These are phyloP conservation scores for Bombus fervidus DNA, from an alignment of 1,140 invertebrate species.

Conservation along the genomic window DNA sequence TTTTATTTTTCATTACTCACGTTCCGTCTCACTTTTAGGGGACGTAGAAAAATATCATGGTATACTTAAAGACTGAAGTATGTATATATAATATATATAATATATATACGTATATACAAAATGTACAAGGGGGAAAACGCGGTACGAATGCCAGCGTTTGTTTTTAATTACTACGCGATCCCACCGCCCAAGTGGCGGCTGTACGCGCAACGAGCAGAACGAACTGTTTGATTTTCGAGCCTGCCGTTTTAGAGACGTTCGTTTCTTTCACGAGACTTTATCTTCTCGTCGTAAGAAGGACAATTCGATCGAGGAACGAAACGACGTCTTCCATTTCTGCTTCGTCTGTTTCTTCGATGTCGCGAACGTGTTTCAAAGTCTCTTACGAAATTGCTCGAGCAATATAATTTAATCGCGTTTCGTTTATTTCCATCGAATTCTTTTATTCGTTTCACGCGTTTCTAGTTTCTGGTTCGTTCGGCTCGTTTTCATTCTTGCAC, in stretches of 20 bases:
- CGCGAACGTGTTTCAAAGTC: too few relatives aligned
- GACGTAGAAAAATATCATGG: slow-evolving; percentile 82
- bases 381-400: background rate
- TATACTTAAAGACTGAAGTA: slow-evolving; percentile 67
- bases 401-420: too few relatives aligned
- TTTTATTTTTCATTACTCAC: slow-evolving; percentile 13
- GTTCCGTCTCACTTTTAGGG: slow-evolving; percentile 51
- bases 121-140: slow-evolving; percentile 54
- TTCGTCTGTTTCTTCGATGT: background rate
- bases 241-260: background rate
- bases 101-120: slow-evolving; percentile 61
- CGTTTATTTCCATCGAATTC: background rate
- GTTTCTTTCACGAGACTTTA: background rate
- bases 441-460: background rate
- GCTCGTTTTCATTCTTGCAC: slow-evolving; percentile 23
- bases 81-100: slow-evolving; percentile 47
- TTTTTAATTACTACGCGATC: slow-evolving; percentile 47
- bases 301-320: background rate
- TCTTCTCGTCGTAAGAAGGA: background rate
- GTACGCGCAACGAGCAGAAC: slow-evolving; percentile 40
- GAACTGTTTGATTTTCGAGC: slow-evolving; percentile 7
- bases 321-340: background rate
- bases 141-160: slow-evolving; percentile 22
- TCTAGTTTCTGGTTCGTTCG: slow-evolving; percentile 7
- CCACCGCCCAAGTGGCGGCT: background rate